A percentile compares a stretch with the other conserved stretches of the same genome.
phyloP scores from a whole-genome alignment of 2,113 vertebrate genomes.

The Rhinogobius similis region DNA sequence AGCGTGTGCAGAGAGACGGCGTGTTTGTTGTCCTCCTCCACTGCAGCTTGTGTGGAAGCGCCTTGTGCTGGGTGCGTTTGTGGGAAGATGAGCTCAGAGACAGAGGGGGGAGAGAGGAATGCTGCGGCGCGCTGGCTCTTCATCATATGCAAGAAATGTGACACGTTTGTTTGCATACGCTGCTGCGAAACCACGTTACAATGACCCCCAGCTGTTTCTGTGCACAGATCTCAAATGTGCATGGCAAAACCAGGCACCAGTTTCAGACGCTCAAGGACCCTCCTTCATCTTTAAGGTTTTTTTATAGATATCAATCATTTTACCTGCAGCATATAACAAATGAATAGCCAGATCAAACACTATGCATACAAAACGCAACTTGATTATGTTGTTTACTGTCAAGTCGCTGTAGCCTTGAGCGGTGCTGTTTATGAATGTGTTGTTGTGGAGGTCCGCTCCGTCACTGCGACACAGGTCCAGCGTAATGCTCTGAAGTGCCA shows the following conservation, averaged over 20 bases:
- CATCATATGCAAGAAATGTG: constrained; percentile 58
- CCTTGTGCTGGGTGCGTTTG: constrained; percentile 35
- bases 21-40: constrained; percentile 45
- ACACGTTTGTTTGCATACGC: constrained; percentile 48
- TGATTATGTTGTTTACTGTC: constrained; percentile 54
- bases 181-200: constrained; percentile 74
- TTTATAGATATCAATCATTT: constrained; percentile 34
- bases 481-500: constrained; percentile 44
- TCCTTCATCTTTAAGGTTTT: constrained; percentile 35
- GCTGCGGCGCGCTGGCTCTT: constrained; percentile 64
- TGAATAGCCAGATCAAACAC: constrained; percentile 43
- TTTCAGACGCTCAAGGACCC: constrained; percentile 44
- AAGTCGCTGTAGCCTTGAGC: constrained; percentile 43
- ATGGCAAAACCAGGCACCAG: constrained; percentile 48
- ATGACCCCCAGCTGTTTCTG: constrained; percentile 72
- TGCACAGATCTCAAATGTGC: constrained; percentile 49
- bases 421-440: constrained; percentile 41
- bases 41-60: constrained; percentile 10
- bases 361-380: constrained; percentile 45
- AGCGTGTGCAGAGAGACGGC: constrained; percentile 27
- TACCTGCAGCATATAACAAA: constrained; percentile 16
- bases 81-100: constrained; percentile 66
- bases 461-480: constrained; percentile 40
- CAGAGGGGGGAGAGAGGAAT: constrained; percentile 60
- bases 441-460: constrained; percentile 23